A percentile compares a stretch with the other conserved stretches of the same genome.
These are phyloP conservation scores for Vanessa tameamea DNA, from an alignment of 1,140 invertebrate species.

Conservation along the genomic window DNA sequence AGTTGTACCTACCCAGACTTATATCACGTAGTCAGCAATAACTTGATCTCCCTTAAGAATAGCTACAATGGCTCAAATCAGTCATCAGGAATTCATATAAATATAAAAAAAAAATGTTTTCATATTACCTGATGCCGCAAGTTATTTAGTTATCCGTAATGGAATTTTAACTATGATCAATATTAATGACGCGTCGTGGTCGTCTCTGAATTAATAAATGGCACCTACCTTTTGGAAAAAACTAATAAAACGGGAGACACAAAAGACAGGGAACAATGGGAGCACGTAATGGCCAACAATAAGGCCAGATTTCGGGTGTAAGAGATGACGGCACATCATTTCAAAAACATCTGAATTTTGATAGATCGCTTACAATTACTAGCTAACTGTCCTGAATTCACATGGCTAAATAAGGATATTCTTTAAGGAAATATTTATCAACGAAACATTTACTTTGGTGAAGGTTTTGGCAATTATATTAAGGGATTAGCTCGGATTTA, in stretches of 20 bases:
- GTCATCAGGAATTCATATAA: too few species aligned
- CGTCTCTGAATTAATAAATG: conserved; percentile 27
- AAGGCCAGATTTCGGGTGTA: conserved; percentile 26
- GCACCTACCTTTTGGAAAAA: conserved; percentile 38
- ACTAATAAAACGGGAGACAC: conserved; percentile 48
- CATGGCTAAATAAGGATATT: too few species aligned
- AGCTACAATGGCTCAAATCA: too few species aligned
- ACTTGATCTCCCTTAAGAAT: too few species aligned
- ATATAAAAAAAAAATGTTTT: too few species aligned
- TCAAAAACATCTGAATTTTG: conserved; percentile 11
- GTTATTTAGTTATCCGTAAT: background rate
- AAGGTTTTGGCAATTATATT: too few species aligned
- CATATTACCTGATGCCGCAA: background rate
- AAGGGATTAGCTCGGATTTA: too few species aligned
- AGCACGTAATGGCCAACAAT: conserved; percentile 40
- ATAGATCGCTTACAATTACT: background rate
- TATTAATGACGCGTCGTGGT: conserved; percentile 14
- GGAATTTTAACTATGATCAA: conserved; percentile 16
- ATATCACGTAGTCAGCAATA: too few species aligned
- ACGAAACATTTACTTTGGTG: too few species aligned
- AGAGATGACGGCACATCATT: conserved; percentile 37
- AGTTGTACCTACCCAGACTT: too few species aligned
- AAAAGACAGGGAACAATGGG: conserved; percentile 41
- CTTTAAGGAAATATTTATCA: too few species aligned
- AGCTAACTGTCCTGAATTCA: too few species aligned